A percentile compares a stretch with the other conserved stretches of the same genome.
Evolutionary conservation across 2,797 vertebrate species (phyloP).

Genomic region (Champsocephalus gunnari): DNA sequence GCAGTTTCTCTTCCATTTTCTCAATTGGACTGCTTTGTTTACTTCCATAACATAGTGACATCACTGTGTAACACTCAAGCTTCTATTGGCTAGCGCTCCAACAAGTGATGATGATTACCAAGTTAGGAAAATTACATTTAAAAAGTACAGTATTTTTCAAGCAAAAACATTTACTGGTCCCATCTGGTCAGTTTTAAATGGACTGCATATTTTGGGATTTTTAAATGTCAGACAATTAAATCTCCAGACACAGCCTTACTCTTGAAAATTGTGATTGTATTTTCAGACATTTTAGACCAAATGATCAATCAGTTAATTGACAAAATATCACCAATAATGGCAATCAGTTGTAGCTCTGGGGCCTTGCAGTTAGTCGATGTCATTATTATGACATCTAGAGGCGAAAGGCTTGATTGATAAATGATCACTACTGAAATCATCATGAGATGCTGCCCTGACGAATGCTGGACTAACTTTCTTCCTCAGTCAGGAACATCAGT

Average conservation of each 20-base stretch:
- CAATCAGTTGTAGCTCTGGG: background rate
- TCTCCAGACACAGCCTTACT: background rate
- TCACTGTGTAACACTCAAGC: no score
- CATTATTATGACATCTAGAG: background rate
- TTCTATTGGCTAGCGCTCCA: no score
- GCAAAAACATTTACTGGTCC: background rate
- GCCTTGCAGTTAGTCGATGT: background rate
- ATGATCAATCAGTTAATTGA: background rate
- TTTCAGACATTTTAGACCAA: slow-evolving; percentile 1
- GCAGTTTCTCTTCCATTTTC: no score
- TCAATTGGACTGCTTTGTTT: no score
- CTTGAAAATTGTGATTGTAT: no score
- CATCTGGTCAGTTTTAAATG: background rate
- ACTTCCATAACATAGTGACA: no score
- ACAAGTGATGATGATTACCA: no score
- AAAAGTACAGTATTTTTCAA: background rate
- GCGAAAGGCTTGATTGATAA: background rate
- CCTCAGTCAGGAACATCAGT: no score
- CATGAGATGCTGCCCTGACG: background rate
- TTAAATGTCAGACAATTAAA: background rate
- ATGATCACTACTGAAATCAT: background rate
- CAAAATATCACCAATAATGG: background rate
- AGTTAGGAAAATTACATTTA: background rate
- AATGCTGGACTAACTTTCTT: background rate
- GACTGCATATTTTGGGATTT: background rate